Percentiles rank a stretch among this genome's conserved stretches.
Evolutionary conservation across 2,888 invertebrate species (phyloP).

Genomic region (Fragum whitleyi): DNA sequence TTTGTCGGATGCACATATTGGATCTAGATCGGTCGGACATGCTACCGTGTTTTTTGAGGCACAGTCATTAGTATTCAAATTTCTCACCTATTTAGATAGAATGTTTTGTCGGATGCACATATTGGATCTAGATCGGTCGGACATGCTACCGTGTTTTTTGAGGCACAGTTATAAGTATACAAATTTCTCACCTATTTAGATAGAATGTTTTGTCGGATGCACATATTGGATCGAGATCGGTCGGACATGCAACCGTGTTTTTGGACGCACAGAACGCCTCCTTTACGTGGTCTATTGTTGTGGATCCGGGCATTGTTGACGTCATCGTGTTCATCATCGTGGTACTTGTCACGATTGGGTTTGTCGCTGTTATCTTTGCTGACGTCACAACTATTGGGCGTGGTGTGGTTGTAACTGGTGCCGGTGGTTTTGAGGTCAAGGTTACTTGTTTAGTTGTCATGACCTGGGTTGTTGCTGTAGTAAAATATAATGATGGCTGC

Average conservation of each 20-base stretch:
- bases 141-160: too few species aligned
- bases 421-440: not conserved
- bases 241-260: conserved; percentile 38
- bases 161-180: too few species aligned
- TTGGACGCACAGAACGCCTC: conserved; percentile 54
- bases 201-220: conserved; percentile 62
- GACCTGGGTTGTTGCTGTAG: not conserved
- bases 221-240: conserved; percentile 53
- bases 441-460: not conserved
- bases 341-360: not conserved
- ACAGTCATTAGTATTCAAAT: too few species aligned
- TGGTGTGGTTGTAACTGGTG: not conserved
- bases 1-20: too few species aligned
- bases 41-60: too few species aligned
- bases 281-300: conserved; percentile 43
- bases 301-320: conserved; percentile 23
- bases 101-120: too few species aligned
- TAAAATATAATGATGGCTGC: too few species aligned
- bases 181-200: conserved; percentile 55
- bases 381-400: not conserved
- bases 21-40: too few species aligned
- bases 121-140: too few species aligned
- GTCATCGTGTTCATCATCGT: not conserved
- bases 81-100: too few species aligned
- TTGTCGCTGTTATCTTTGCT: not conserved